Base-by-base conservation (phyloP, 2,113 vertebrate species). In the Oncorhynchus nerka region DNA sequence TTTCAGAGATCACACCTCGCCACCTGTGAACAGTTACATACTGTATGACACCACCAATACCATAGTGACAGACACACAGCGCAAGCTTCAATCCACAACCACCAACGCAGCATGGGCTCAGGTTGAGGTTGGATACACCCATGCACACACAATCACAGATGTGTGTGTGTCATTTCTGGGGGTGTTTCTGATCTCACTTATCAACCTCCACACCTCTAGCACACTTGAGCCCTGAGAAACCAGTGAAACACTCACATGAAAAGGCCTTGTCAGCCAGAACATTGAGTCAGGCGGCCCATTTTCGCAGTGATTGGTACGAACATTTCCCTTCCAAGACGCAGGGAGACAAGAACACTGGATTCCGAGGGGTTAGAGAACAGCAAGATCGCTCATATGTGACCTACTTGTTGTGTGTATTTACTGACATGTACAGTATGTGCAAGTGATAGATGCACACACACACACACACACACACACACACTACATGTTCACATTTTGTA, bases 241-340 rank as follows among this genome's bases (percentile, higher is more conserved):
- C 71, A 51, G 61, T 32, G 45, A 73, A 75, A 85, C 79, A 85
- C 16, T 55, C 76, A 80, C 78, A 82, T 81, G 82, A 81, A 75
- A 82, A 81, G 51, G 64, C 71, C 82, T 89, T 70, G 75, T 80
- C 79, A 24, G 78, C 73, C 70, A 78, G 75, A 55, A 70, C 67
- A n/a, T 70, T 78, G 65, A 83, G 75, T 30, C 75, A 77, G 55
- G 70, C 39, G 15, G 65, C 79, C 65, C 67, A 73, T 78, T 87
- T 68, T 73, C 77, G 71, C 73, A 84, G 62, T 73, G 81, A 74
- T 86, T 79, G 68, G 73, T 67, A 80, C 68, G 75, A 78, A 72
- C 24, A 66, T 13, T 75, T 77, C 68, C 74, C 83, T 71, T 80
- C 72, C 24, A 45, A 61, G 74, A 64, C 34, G 81, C 73, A 72